Base-by-base conservation (phyloP, 2,113 vertebrate species). In the Calcarius ornatus region DNA sequence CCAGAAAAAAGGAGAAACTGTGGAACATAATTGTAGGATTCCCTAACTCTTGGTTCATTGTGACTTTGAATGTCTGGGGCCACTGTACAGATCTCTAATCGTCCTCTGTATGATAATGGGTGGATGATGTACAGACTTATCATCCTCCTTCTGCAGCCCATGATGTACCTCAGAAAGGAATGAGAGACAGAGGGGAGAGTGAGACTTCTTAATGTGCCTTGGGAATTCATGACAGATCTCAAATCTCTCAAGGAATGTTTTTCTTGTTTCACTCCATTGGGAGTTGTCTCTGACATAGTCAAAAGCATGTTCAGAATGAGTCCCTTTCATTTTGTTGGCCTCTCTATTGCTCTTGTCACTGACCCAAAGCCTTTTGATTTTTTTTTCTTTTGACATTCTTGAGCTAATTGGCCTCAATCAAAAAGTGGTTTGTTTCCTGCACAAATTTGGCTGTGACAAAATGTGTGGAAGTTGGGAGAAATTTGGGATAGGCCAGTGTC, bases 351-450 rank as follows among this genome's bases (percentile, higher is more conserved):
- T 96, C 76, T 94, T 96, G 88, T 91, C 81, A 80, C 81, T 96
- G 93, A 93, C 82, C 93, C 95, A 95, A 96, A 91, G 78, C 80
- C 73, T 97, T 92, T 88, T 81, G 70, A 87, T 68, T 86, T 94
- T 76, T 95, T 84, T 80, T 86, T 77, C 81, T 92, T 97, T 92
- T 91, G 70, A 96, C 68, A 20, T 94, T 95, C 81, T 91, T 87
- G 76, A 90, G 90, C 81, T 97, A 97, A 98, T 97, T 97, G 86
- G 95, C 69, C 81, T 89, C 83, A 94, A 31, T 95, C 85, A 96
- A 97, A 95, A 95, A 97, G 95, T 95, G 91, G 91, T 97, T 97
- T 97, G 87, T 97, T 97, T 96, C 95, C 83, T 97, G 86, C 76
- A 94, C 80, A 94, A 94, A 94, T 86, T 96, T 97, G 92, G 92